These are phyloP conservation scores for Syrmaticus mikado DNA, from an alignment of 2,113 vertebrate species.

Conservation along the genomic window DNA sequence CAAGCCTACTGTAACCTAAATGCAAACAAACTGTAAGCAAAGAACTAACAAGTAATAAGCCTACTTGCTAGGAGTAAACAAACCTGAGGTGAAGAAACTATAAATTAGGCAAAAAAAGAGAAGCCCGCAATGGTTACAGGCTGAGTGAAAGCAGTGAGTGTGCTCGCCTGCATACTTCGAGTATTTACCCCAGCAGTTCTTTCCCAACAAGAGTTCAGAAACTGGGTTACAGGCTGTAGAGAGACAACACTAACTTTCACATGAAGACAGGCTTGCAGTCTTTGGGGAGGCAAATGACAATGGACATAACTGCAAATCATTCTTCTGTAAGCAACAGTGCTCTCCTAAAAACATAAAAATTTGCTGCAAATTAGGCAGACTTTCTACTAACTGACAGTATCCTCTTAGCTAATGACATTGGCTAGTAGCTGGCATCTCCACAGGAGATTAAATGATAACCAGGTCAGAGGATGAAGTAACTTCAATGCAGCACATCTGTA, in stretches of 20 bases:
- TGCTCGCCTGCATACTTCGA: accelerated
- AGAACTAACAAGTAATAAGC: conserved; percentile 35
- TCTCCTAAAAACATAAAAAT: background rate
- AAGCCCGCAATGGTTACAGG: background rate
- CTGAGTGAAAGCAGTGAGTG: background rate
- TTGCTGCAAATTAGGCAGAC: background rate
- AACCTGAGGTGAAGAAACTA: background rate
- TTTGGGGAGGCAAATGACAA: background rate
- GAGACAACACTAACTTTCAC: background rate
- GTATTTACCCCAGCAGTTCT: background rate
- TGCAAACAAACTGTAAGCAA: conserved; percentile 24
- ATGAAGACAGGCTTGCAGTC: background rate
- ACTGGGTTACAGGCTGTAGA: background rate
- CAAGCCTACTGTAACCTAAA: background rate
- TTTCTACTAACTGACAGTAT: background rate
- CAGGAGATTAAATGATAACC: background rate
- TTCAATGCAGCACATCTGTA: background rate
- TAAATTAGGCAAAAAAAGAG: conserved; percentile 27
- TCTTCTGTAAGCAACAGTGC: background rate
- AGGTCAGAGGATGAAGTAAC: background rate
- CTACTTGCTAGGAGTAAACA: conserved; percentile 23
- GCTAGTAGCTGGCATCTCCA: background rate
- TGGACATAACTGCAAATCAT: background rate
- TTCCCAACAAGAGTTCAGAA: background rate
- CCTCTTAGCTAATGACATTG: background rate